phyloP scores from a whole-genome alignment of 2,888 invertebrate genomes.

The Drosophila mettleri region DNA sequence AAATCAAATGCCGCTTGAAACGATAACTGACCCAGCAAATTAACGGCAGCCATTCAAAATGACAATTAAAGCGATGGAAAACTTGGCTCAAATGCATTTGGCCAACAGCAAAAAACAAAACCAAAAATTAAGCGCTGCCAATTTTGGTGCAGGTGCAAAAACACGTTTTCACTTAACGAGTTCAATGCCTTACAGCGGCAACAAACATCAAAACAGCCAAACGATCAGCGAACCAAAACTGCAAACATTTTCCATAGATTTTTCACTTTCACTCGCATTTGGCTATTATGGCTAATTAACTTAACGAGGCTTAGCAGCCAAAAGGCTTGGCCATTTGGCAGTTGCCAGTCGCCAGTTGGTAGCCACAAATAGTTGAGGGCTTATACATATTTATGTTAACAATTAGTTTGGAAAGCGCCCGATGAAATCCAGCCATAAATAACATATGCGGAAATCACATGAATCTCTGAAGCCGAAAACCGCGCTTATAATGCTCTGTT shows the following conservation, averaged over 20 bases:
- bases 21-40: conserved; percentile 9
- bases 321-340: conserved; percentile 24
- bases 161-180: conserved; percentile 63
- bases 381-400: conserved; percentile 19
- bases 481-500: conserved; percentile 1
- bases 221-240: conserved; percentile 23
- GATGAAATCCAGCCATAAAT: conserved; percentile 17
- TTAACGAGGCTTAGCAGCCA: conserved; percentile 43
- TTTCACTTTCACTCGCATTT: conserved; percentile 72
- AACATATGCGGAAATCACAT: conserved; percentile 1
- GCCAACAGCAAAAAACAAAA: background rate
- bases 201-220: conserved; percentile 40
- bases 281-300: conserved; percentile 66
- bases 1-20: conserved; percentile 23
- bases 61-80: conserved; percentile 27
- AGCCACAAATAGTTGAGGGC: conserved; percentile 9
- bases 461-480: background rate
- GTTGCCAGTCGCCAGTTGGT: background rate
- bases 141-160: conserved; percentile 63
- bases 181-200: conserved; percentile 67
- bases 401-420: conserved; percentile 31
- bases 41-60: conserved; percentile 16
- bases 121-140: conserved; percentile 31
- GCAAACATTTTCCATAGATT: conserved; percentile 57
- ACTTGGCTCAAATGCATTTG: conserved; percentile 1